A percentile compares a stretch with the other conserved stretches of the same genome.
Conservation (phyloP, 2,888 invertebrate genomes). For the Chromoteleia sp. region DNA sequence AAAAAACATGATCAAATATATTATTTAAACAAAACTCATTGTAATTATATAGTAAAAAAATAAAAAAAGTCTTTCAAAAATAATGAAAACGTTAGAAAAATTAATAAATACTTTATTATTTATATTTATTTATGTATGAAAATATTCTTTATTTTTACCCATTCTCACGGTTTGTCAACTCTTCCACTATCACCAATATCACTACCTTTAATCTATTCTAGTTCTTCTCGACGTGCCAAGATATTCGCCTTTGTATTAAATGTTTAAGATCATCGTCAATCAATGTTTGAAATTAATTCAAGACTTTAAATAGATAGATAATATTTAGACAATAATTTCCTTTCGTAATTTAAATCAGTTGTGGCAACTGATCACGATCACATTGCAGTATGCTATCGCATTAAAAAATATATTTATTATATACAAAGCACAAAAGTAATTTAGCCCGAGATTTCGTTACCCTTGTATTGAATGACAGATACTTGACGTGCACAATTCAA, state of each 20-base stretch:
- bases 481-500: background rate
- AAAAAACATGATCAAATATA: too few species aligned
- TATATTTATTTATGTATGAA: background rate
- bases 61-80: too few species aligned
- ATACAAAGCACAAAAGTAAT: slow-evolving; percentile 20
- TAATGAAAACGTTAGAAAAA: too few species aligned
- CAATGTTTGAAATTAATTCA: slow-evolving; percentile 25
- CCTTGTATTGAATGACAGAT: slow-evolving; percentile 32
- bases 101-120: too few species aligned
- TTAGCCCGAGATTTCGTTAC: slow-evolving; percentile 2
- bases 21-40: too few species aligned
- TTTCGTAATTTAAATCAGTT: slow-evolving; percentile 34
- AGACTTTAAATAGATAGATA: slow-evolving; percentile 31
- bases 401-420: slow-evolving; percentile 23
- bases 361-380: slow-evolving; percentile 17
- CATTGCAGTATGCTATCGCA: slow-evolving; percentile 17
- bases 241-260: slow-evolving; percentile 29
- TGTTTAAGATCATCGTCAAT: slow-evolving; percentile 18
- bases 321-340: slow-evolving; percentile 5
- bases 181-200: background rate
- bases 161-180: background rate
- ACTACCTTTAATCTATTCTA: slow-evolving; percentile 34
- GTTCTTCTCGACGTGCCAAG: slow-evolving; percentile 36
- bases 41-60: too few species aligned
- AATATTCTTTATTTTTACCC: background rate